Evolutionary conservation across 2,797 vertebrate genomes (phyloP).

Genomic region (Malacoraja senta): DNA sequence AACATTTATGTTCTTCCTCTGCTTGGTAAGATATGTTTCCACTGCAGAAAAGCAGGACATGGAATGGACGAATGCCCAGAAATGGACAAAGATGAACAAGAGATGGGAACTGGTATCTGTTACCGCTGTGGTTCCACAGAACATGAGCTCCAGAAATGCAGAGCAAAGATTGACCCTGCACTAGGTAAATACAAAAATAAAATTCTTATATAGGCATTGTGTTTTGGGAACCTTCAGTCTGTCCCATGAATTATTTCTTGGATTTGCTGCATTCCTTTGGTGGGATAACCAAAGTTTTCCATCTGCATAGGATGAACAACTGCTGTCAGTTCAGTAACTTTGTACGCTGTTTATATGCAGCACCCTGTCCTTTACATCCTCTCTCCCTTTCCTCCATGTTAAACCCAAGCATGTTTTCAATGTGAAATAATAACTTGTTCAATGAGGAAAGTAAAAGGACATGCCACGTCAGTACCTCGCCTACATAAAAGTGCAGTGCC

Average conservation of each 20-base stretch:
- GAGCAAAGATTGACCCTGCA: conserved; percentile 80
- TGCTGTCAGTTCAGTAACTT: neutral
- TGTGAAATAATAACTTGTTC: no score
- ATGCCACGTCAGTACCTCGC: no score
- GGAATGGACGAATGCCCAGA: conserved; percentile 83
- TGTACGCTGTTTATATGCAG: neutral
- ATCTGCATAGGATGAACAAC: neutral
- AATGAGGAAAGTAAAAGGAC: no score
- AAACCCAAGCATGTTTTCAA: no score
- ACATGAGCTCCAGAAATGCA: conserved; percentile 79
- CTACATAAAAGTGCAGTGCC: no score
- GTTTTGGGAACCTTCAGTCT: neutral
- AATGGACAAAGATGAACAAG: conserved; percentile 68
- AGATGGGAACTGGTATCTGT: conserved; percentile 84
- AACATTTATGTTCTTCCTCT: conserved; percentile 39
- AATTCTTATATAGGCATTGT: neutral
- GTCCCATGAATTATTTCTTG: neutral
- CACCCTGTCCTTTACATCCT: no score
- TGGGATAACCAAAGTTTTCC: neutral
- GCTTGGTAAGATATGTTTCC: conserved; percentile 73
- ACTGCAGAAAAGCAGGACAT: conserved; percentile 88
- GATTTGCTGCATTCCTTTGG: neutral
- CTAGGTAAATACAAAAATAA: conserved; percentile 60
- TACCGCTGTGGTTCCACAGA: conserved; percentile 92
- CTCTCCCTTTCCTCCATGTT: no score